Conservation (phyloP, 1,140 invertebrate genomes). For the Tetramorium parvispinum region DNA sequence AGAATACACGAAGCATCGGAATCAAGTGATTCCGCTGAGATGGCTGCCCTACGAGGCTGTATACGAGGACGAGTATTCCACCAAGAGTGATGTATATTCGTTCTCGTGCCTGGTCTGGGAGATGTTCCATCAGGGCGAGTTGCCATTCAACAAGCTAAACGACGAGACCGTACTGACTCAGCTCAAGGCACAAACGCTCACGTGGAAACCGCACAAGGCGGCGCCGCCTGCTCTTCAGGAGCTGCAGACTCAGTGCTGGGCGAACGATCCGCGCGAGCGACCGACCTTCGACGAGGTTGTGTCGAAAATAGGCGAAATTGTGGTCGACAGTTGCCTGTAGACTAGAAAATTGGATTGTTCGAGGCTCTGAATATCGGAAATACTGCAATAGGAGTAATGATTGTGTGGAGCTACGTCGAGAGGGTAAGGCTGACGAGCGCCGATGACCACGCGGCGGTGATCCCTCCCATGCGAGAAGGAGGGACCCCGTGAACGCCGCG, state of each 20-base stretch:
- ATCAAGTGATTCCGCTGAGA: slow-evolving; percentile 88
- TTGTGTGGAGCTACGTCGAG: slow-evolving; percentile 56
- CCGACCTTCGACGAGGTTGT: slow-evolving; percentile 87
- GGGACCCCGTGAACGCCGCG: background rate
- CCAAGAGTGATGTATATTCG: slow-evolving; percentile 97
- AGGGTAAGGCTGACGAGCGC: slow-evolving; percentile 47
- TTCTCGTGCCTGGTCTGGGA: slow-evolving; percentile 97
- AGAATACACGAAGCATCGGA: slow-evolving; percentile 93
- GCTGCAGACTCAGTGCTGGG: slow-evolving; percentile 88
- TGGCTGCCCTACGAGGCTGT: slow-evolving; percentile 96
- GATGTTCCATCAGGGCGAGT: slow-evolving; percentile 93
- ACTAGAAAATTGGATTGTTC: slow-evolving; percentile 38
- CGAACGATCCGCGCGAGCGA: slow-evolving; percentile 88
- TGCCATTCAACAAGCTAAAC: slow-evolving; percentile 93
- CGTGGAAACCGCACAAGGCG: slow-evolving; percentile 88
- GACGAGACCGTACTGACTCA: slow-evolving; percentile 91
- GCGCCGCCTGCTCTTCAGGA: slow-evolving; percentile 89
- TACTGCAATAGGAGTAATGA: slow-evolving; percentile 66
- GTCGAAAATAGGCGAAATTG: slow-evolving; percentile 82
- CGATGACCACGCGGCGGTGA: slow-evolving; percentile 24
- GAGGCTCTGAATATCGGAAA: slow-evolving; percentile 64
- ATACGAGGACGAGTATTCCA: slow-evolving; percentile 96
- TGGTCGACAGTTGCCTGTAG: slow-evolving; percentile 81
- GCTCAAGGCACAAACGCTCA: slow-evolving; percentile 88
- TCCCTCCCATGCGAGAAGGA: slow-evolving; percentile 8